These are phyloP conservation scores for Erinaceus europaeus DNA, from an alignment of 2,113 vertebrate genomes.

Conservation along the genomic window DNA sequence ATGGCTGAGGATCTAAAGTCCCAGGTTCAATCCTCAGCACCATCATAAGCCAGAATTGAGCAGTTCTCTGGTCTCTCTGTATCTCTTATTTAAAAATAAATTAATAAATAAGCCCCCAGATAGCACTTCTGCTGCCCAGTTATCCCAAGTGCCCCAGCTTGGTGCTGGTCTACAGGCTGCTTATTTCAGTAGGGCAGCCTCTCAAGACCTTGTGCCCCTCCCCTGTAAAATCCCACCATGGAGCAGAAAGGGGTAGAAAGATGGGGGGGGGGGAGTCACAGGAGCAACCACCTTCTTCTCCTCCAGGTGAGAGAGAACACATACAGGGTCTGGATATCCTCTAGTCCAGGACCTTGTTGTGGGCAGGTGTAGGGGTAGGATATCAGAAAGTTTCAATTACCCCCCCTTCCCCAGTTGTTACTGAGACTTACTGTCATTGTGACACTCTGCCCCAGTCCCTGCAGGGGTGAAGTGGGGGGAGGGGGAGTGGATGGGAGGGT, in stretches of 20 bases:
- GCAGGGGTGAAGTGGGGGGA: not conserved
- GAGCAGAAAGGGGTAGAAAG: too few relatives aligned
- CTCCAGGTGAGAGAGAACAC: too few relatives aligned
- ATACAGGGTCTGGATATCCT: not conserved
- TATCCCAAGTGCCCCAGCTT: constrained; percentile 24
- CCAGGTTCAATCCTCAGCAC: too few relatives aligned
- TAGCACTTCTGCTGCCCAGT: not conserved
- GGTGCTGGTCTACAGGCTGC: constrained; percentile 10
- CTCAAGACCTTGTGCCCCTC: not conserved
- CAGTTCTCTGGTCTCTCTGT: too few relatives aligned
- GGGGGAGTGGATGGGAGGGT: fast-evolving
- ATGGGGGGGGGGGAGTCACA: too few relatives aligned
- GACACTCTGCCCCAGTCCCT: not conserved
- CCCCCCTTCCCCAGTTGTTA: too few relatives aligned
- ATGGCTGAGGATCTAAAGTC: too few relatives aligned
- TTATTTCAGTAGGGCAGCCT: not conserved
- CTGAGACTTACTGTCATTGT: not conserved
- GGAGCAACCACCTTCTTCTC: too few relatives aligned
- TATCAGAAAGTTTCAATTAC: not conserved
- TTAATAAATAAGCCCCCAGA: too few relatives aligned
- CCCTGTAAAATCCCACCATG: not conserved
- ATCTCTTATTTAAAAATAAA: too few relatives aligned
- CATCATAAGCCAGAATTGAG: too few relatives aligned
- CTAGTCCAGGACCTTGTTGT: not conserved
- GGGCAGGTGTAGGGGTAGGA: too few relatives aligned